Base-by-base conservation (phyloP, 2,797 vertebrate species). In the Cygnus olor region DNA sequence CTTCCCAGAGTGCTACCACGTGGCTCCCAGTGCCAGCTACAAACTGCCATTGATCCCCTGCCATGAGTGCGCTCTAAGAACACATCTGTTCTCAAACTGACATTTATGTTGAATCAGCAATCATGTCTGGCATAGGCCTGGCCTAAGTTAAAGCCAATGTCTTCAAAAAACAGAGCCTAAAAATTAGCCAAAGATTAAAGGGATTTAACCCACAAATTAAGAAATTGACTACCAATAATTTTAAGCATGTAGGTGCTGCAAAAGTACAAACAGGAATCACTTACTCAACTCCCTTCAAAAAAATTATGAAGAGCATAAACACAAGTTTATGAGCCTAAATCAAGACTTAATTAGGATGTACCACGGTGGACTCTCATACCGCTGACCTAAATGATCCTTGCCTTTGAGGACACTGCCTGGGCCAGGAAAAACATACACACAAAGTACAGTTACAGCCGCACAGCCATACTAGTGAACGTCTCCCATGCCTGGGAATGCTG, bases 141-240 rank as follows among this genome's bases (percentile, higher is more conserved):
- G 60, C 57, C 64, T 3, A 45, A 94, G 80, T 60, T 80, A 65
- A 85, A 84, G 68, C 36, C 74, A 91, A 91, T 10, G 17, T 47
- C 83, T 61, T 88, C 66, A 85, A 88, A 91, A 91, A 91, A 44
- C 44, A 91, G 74, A 71, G 22, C 63, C 20, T 49, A 77, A 82
- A 90, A 84, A 47, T 82, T 28, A 76, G 42, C 36, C 42, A 51
- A 34, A 83, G 28, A 79, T 71, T 80, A 64, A 79, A 85, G 5
- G 9, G 21, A 82, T 64, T 74, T 64, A 78, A 69, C 44, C 22
- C 82, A 56, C 11, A 73, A 73, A 12, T 89, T 47, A 87, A 69
- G 13, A 71, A 27, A 72, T 7, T 19, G 47, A 66, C 13, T 56
- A 60, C 6, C 51, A 80, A 69, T 24, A 77, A 34, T 9, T 76